phyloP scores from a whole-genome alignment of 2,888 invertebrate species.

The Drosophila imparisetae region DNA sequence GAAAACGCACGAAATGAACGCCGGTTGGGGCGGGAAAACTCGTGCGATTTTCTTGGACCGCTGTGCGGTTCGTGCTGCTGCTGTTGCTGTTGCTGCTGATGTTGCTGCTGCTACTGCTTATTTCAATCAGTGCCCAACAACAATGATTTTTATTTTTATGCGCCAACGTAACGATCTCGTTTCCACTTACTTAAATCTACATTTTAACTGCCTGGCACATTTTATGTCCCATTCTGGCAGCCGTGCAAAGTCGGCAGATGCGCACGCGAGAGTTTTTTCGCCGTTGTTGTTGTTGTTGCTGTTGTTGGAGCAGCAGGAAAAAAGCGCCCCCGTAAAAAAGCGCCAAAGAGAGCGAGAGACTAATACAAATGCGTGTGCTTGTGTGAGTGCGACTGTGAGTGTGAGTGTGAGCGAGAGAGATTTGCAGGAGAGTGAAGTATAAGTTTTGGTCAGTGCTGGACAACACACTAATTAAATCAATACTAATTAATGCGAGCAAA shows the following conservation, averaged over 20 bases:
- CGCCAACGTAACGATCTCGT: conserved; percentile 85
- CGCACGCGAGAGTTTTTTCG: conserved; percentile 64
- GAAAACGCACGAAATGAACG: conserved; percentile 62
- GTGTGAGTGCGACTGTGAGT: background rate
- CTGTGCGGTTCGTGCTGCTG: conserved; percentile 30
- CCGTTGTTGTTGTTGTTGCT: conserved; percentile 13
- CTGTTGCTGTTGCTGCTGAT: conserved; percentile 36
- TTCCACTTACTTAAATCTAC: conserved; percentile 85
- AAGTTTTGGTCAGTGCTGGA: conserved; percentile 35
- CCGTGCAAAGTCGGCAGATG: conserved; percentile 62
- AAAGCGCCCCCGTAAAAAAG: conserved; percentile 50
- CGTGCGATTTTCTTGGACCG: conserved; percentile 53
- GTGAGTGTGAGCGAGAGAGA: conserved; percentile 22
- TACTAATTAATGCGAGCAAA: conserved; percentile 71
- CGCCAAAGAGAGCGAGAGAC: conserved; percentile 48
- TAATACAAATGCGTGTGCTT: conserved; percentile 7
- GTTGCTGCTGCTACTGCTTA: conserved; percentile 61
- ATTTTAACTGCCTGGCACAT: conserved; percentile 84
- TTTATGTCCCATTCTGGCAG: conserved; percentile 85
- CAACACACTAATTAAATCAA: conserved; percentile 70
- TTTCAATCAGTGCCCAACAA: conserved; percentile 84
- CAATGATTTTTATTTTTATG: conserved; percentile 85
- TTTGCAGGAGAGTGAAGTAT: conserved; percentile 23
- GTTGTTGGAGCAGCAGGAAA: conserved; percentile 26
- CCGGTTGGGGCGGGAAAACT: conserved; percentile 47